phyloP scores from a whole-genome alignment of 2,888 invertebrate species.

The Drosophila diplacantha region DNA sequence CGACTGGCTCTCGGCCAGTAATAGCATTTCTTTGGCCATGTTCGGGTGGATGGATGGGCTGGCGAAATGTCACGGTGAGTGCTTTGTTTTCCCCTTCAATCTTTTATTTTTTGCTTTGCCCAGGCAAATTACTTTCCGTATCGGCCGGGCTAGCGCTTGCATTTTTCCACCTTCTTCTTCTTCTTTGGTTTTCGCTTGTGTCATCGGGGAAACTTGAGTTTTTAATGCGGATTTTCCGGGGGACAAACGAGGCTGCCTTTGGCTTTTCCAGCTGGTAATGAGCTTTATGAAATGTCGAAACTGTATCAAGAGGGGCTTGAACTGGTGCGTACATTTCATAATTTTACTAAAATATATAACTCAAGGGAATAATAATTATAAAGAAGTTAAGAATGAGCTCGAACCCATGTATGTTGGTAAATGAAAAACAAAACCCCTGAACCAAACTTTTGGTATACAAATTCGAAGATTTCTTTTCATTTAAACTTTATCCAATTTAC shows the following conservation, averaged over 20 bases:
- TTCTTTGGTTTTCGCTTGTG: constrained; percentile 34
- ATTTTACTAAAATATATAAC: not conserved
- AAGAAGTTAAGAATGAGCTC: too few relatives aligned
- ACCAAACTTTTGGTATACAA: too few relatives aligned
- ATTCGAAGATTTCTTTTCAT: not conserved
- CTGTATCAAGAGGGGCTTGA: constrained; percentile 42
- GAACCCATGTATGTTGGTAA: too few relatives aligned
- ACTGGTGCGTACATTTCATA: not conserved
- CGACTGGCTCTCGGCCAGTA: constrained; percentile 51
- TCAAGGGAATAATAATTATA: too few relatives aligned
- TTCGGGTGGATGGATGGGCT: constrained; percentile 37
- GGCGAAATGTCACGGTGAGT: constrained; percentile 64
- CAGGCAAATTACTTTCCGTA: constrained; percentile 67
- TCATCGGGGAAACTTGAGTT: constrained; percentile 64
- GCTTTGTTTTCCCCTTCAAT: constrained; percentile 32
- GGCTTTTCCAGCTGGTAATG: constrained; percentile 53
- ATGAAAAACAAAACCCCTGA: too few relatives aligned
- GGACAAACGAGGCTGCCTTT: constrained; percentile 34
- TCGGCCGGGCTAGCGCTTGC: constrained; percentile 33
- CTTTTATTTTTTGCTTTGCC: constrained; percentile 8
- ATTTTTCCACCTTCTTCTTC: constrained; percentile 10
- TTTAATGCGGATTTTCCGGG: constrained; percentile 68
- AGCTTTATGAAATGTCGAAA: constrained; percentile 48
- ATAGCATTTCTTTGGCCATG: constrained; percentile 59
- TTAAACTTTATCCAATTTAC: not conserved